Base-by-base conservation (phyloP, 1,140 invertebrate species). In the Apocrypta bakeri region DNA sequence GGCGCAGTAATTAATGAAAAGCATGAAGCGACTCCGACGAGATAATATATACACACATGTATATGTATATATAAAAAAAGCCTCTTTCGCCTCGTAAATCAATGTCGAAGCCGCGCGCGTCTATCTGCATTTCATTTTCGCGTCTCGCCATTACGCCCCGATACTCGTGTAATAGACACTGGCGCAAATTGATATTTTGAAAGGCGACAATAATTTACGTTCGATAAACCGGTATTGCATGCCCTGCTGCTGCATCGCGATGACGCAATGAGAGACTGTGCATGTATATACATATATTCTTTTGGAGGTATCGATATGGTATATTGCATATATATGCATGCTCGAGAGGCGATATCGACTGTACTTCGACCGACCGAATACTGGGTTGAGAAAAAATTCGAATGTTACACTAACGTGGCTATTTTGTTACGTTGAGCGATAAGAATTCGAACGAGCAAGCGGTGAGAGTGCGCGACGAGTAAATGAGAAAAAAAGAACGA, bases 101-200 rank as follows among this genome's bases (percentile, higher is more conserved):
- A 76, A 76, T 25, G 56, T n/a, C 66, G 42, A 48, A 27, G 29
- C 37, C 74, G 27, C 61, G 24, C 63, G 72, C 74, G 25, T 66
- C 72, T 68, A 37, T 66, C 56, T 72, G 81, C 56, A 78, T 78
- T 78, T 83, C 76, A 71, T 79, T 74, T 85, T 48, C 63, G 42
- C 24, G 61, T 79, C 33, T 74, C 33, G 40, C 24, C 64, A 61
- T 63, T 73, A 82, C 48, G 81, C 25, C 63, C 29, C 24, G 42
- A 69, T 40, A 66, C 42, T 56, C 71, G 68, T 84, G 75, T 82
- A 77, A 78, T 78, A 78, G 74, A 82, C 75, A 78, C 75, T 78
- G 63, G 56, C 71, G 79, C 63, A 85, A 85, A 83, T 85, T 84
- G 77, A 79, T 83, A 80, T 81, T 85, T 84, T 77, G 80, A 84